These are phyloP conservation scores for Myanophis thanlyinensis DNA, from an alignment of 2,113 vertebrate species.

Conservation along the genomic window DNA sequence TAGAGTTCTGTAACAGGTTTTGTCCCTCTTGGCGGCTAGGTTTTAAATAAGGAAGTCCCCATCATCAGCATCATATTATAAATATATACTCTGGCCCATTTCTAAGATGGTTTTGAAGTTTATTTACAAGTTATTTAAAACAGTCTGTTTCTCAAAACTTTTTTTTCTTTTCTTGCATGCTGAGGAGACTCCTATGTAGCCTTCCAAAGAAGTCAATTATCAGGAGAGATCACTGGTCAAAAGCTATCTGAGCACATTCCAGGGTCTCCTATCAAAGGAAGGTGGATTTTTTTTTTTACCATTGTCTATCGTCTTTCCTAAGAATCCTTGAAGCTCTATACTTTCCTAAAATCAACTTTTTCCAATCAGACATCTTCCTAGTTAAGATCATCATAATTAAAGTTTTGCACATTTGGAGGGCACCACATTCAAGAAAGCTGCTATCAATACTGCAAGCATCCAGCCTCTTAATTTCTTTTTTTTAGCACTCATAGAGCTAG, in stretches of 20 bases:
- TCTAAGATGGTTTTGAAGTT: background rate
- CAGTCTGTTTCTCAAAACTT: background rate
- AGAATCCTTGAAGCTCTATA: background rate
- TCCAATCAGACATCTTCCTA: background rate
- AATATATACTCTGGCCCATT: background rate
- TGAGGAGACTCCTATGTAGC: background rate
- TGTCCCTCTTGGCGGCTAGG: background rate
- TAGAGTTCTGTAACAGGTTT: background rate
- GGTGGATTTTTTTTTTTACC: background rate
- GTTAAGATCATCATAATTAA: background rate
- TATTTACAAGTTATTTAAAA: background rate
- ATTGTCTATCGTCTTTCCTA: background rate
- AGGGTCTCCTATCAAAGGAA: background rate
- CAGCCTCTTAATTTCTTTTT: background rate
- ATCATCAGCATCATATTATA: background rate
- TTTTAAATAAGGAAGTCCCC: background rate
- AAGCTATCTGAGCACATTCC: background rate
- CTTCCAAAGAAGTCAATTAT: background rate
- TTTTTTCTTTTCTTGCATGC: background rate
- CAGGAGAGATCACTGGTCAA: background rate
- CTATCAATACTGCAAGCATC: background rate
- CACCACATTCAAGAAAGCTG: background rate
- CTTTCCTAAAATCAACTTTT: background rate
- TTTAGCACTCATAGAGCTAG: background rate
- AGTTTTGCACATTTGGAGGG: background rate